Conservation (phyloP, 1,140 invertebrate genomes). For the Metaphire vulgaris region DNA sequence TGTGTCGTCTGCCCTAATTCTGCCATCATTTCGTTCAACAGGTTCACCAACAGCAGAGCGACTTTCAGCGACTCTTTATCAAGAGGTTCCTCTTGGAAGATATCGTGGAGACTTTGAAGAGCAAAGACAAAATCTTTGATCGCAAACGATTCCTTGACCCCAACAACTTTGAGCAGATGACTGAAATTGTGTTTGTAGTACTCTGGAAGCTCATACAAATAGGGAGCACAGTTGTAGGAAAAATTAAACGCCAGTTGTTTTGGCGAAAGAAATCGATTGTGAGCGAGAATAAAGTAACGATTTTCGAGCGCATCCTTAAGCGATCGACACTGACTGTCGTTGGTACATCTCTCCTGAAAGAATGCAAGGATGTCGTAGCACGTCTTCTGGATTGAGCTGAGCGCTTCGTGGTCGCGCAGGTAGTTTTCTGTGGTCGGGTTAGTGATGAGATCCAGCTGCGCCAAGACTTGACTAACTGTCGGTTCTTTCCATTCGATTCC, state of each 20-base stretch:
- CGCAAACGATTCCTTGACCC: conserved; percentile 16
- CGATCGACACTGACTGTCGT: not conserved
- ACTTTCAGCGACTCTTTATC: conserved; percentile 20
- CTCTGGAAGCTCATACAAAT: conserved; percentile 24
- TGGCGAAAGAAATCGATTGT: conserved; percentile 23
- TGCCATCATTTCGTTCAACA: conserved; percentile 24
- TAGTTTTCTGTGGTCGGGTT: conserved; percentile 10
- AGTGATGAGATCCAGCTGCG: conserved; percentile 21
- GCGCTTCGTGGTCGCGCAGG: not conserved
- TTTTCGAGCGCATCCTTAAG: conserved; percentile 7
- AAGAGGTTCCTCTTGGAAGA: not conserved
- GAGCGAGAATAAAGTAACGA: conserved; percentile 20
- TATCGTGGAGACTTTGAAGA: conserved; percentile 24
- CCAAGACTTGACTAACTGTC: conserved; percentile 14
- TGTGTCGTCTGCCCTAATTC: conserved; percentile 5
- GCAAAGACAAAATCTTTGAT: conserved; percentile 28
- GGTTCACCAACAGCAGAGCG: conserved; percentile 21
- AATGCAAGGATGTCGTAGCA: not conserved
- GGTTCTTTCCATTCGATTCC: conserved; percentile 15
- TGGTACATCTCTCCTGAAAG: conserved; percentile 20
- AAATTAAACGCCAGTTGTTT: conserved; percentile 24
- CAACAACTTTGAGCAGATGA: conserved; percentile 18
- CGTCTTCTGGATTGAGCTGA: not conserved
- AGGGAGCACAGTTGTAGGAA: conserved; percentile 23
- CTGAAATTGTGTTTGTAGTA: conserved; percentile 18